Percentiles rank a stretch among this genome's conserved stretches.
Evolutionary conservation across 2,888 invertebrate genomes (phyloP).

Genomic region (Bedellia somnulentella): DNA sequence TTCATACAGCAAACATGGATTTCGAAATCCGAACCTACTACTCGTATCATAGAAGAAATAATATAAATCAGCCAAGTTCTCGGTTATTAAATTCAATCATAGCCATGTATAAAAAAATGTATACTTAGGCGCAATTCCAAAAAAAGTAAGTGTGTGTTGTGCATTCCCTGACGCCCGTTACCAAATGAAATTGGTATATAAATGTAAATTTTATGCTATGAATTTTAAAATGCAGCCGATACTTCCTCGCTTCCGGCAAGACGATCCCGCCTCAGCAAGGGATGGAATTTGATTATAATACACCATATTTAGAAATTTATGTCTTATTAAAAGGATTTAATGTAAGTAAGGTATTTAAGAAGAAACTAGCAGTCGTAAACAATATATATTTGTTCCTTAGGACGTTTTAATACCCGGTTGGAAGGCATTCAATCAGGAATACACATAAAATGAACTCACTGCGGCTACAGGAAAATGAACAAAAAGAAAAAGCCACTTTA

Average conservation of each 20-base stretch:
- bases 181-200: slow-evolving; percentile 61
- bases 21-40: no score
- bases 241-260: slow-evolving; percentile 42
- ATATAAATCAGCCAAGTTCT: no score
- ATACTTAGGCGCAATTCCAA: no score
- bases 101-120: no score
- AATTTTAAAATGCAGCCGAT: slow-evolving; percentile 61
- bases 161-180: slow-evolving; percentile 49
- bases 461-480: slow-evolving; percentile 26
- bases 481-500: slow-evolving; percentile 53
- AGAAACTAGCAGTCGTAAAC: no score
- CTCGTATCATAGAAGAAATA: no score
- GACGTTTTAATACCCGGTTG: no score
- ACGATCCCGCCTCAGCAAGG: slow-evolving; percentile 31
- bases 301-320: slow-evolving; percentile 38
- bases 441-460: slow-evolving; percentile 15
- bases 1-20: no score
- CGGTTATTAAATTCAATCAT: no score
- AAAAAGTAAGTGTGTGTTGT: no score
- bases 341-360: no score
- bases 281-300: slow-evolving; percentile 54
- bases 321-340: slow-evolving; percentile 39
- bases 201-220: slow-evolving; percentile 62
- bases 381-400: no score
- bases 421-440: slow-evolving; percentile 10